phyloP scores from a whole-genome alignment of 2,113 vertebrate genomes.

The Ailuropoda melanoleuca region DNA sequence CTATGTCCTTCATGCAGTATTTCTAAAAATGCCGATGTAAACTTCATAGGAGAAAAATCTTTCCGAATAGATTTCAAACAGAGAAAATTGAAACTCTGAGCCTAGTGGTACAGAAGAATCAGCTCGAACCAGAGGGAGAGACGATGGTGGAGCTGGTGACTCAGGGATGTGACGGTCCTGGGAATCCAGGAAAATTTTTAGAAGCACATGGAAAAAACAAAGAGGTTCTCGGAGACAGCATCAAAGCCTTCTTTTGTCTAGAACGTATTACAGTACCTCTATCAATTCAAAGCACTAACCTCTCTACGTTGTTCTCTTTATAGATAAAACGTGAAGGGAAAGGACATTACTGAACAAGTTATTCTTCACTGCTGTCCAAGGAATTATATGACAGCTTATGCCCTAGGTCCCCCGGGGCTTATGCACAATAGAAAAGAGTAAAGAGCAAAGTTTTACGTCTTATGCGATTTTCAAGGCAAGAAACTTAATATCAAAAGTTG shows the following conservation, averaged over 20 bases:
- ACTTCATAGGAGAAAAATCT: background rate
- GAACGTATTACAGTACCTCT: background rate
- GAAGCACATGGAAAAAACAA: background rate
- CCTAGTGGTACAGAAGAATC: background rate
- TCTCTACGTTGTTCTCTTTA: background rate
- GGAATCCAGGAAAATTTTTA: background rate
- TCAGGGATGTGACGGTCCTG: too few species aligned
- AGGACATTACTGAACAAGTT: background rate
- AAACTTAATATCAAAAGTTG: background rate
- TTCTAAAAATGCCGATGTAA: constrained; percentile 19
- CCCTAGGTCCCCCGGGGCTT: background rate
- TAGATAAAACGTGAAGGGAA: background rate
- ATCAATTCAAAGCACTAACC: background rate
- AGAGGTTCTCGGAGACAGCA: background rate
- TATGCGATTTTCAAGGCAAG: background rate
- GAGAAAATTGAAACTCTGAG: background rate
- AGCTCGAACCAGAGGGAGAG: background rate
- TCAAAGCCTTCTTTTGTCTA: background rate
- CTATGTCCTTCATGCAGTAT: background rate
- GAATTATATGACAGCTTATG: constrained; percentile 4
- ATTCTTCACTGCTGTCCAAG: background rate
- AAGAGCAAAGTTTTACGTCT: background rate
- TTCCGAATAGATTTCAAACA: background rate
- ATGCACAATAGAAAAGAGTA: background rate
- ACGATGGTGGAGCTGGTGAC: too few species aligned